These are phyloP conservation scores for Penaeus chinensis DNA, from an alignment of 1,140 invertebrate species.

Conservation along the genomic window DNA sequence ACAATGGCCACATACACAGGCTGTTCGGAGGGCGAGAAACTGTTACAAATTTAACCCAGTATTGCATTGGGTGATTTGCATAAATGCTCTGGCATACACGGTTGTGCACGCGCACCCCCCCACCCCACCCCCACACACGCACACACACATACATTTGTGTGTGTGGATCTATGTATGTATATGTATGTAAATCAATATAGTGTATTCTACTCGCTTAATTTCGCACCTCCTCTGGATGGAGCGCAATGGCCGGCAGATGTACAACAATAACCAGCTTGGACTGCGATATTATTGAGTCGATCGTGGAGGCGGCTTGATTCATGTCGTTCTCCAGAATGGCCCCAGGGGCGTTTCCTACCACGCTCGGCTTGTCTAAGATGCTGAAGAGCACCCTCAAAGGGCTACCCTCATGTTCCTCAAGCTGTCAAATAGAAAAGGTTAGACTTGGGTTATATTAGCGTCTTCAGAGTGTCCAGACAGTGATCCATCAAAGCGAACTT, in stretches of 20 bases:
- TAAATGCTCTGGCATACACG: too few species aligned
- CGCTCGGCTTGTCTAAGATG: conserved; percentile 25
- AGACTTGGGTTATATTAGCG: neutral
- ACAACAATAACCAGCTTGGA: conserved; percentile 31
- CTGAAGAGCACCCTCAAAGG: conserved; percentile 24
- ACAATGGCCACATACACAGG: too few species aligned
- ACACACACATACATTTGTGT: too few species aligned
- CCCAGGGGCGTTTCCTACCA: neutral
- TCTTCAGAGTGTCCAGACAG: neutral
- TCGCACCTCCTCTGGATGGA: neutral
- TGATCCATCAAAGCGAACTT: neutral
- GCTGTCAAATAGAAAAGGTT: neutral
- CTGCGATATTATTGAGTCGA: neutral
- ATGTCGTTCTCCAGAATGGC: neutral
- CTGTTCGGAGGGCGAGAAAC: too few species aligned
- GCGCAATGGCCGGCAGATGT: neutral
- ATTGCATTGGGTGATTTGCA: too few species aligned
- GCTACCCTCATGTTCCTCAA: neutral
- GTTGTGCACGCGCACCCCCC: too few species aligned
- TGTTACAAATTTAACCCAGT: too few species aligned
- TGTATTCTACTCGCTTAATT: too few species aligned
- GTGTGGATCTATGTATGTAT: too few species aligned
- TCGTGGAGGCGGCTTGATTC: conserved; percentile 16
- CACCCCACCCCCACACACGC: too few species aligned
- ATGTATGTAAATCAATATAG: too few species aligned